Percentiles rank a stretch among this genome's conserved stretches.
phyloP scores from a whole-genome alignment of 2,113 vertebrate genomes.

The Eulemur macaco region DNA sequence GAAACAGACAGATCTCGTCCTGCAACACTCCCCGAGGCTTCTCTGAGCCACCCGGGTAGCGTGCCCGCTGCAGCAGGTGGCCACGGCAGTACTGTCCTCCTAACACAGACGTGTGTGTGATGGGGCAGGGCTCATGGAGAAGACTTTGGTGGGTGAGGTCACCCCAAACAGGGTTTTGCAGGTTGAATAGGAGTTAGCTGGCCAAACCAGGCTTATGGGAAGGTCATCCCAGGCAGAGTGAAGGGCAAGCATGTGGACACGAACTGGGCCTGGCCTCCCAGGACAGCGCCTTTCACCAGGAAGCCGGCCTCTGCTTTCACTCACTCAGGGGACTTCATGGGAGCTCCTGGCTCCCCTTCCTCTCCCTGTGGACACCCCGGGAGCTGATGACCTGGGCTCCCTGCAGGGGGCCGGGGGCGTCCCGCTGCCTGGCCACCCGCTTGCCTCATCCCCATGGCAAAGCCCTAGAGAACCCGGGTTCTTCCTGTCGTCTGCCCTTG shows the following conservation, averaged over 20 bases:
- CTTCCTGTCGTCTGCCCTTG: neutral
- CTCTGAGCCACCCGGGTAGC: neutral
- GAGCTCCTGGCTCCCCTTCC: neutral
- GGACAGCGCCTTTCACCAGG: neutral
- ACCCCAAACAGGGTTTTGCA: neutral
- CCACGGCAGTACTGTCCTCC: neutral
- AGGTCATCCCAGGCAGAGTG: neutral
- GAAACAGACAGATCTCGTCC: neutral
- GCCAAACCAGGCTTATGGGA: neutral
- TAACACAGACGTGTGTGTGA: rapidly evolving
- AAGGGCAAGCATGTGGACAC: neutral
- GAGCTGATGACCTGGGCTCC: neutral
- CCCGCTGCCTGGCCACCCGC: rapidly evolving
- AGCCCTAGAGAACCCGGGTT: neutral
- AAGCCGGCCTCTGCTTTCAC: neutral
- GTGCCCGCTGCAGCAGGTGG: neutral
- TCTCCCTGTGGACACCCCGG: neutral
- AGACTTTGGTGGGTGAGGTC: neutral
- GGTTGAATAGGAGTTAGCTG: neutral
- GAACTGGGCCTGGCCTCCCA: neutral
- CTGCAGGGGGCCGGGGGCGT: neutral
- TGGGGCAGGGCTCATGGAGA: neutral
- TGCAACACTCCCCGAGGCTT: neutral
- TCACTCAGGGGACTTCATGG: neutral
- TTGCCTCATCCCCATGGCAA: rapidly evolving